Evolutionary conservation across 2,113 vertebrate species (phyloP), one percentile per base, ranked within the genome.

Genomic region (Garra rufa): DNA sequence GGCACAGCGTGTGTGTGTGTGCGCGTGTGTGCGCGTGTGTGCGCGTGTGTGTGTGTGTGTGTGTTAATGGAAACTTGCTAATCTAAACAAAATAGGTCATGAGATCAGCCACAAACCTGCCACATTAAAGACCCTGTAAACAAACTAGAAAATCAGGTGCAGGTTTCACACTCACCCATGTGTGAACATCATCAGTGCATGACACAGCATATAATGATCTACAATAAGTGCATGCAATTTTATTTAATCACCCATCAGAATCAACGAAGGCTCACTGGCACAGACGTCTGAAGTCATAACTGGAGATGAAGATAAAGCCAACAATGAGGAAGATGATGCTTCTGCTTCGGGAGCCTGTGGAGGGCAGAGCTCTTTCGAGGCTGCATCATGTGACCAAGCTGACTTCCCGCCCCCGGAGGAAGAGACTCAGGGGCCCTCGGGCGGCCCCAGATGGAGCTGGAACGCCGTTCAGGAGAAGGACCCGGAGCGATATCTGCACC

Each of bases 401-500:
- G 65, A 78, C 82, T 67, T 46, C 46, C 78, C 34, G 8, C 28
- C 75, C 3, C 80, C 87, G 5, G 90, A 89, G 9, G 84, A 91
- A n/a, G 87, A 88, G 28, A 9, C 4, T 0, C 38, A 43, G 38
- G 48, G 43, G 21, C 4, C 44, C 26, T n/a, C 24, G 9, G 19
- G 34, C 1, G 1, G 55, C 63, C 59, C 41, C 52, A 82, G 38
- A 2, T 6, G 88, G 67, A 77, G 74, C 84, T 78, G 89, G 63
- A 76, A 57, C 6, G 10, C 44, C 9, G 34, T 17, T 44, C 14
- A 41, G 46, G 75, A 88, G 76, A 89, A 87, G 81, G 91, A 93
- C 85, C 87, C 92, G 6, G 93, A 94, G 14, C 91, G 86, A 61
- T 94, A 94, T 88, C 92, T 94, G 52, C 93, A 94, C 88, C 91